Evolutionary conservation across 2,888 invertebrate genomes (phyloP), one percentile per base, ranked within the genome.

Genomic region (Drosophila emarginata): DNA sequence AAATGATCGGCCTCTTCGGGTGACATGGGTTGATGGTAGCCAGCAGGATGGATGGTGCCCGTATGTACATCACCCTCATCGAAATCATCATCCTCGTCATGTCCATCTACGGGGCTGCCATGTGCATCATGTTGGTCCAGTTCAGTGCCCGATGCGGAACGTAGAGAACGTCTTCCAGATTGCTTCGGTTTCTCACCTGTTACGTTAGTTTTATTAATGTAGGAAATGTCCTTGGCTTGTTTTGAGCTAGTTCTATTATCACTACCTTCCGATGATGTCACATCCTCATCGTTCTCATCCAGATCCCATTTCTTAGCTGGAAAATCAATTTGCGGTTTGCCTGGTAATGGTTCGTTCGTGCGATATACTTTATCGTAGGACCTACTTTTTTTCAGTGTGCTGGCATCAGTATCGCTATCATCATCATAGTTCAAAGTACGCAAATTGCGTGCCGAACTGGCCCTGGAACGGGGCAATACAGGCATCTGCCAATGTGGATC

Each of bases 291-390:
- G 58, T 79, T 64, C 82, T 94, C 94, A 68, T 94, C 95, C 61
- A 96, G 91, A 90, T 96, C 96, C 95, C 95, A 96, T 70, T 94
- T 94, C 91, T 96, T 96, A 77, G 95, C 95, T 78, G 96, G 96
- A 92, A 97, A 97, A 70, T 96, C 96, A 80, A 95, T 93, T 72
- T 95, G 93, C 45, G 97, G 96, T 87, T 94, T 94, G 61, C 93
- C 93, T 68, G 92, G 91, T 77, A 97, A 92, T 60, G 97, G 97
- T 92, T 97, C 97, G 89, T 96, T 93, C 9, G 97, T 97, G 78
- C 95, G 94, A 91, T 97, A 97, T 60, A 95, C 94, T 91, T 94
- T 95, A 89, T 97, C 97, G 91, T 97, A 97, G 78, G 93, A 94
- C 78, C 95, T 93, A 80, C 94, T 94, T 91, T 95, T 95, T 92